Evolutionary conservation across 2,888 invertebrate genomes (phyloP).

Genomic region (Sympetrum striolatum): DNA sequence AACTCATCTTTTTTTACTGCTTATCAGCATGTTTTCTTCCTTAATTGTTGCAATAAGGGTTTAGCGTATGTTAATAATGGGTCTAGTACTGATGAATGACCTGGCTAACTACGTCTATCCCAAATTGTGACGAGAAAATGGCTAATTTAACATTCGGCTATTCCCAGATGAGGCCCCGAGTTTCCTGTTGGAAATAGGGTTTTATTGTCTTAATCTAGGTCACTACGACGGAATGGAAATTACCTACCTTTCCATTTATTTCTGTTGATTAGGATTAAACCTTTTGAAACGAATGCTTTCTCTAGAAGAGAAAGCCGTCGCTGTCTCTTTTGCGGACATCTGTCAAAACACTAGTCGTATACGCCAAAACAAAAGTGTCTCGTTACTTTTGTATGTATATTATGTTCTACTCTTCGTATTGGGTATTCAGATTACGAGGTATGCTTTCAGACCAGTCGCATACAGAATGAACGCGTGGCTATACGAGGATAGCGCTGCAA

Average conservation of each 20-base stretch:
- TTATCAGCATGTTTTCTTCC: too few relatives aligned
- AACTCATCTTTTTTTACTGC: too few relatives aligned
- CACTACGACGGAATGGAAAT: neutral
- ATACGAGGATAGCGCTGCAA: neutral
- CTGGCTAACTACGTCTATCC: too few relatives aligned
- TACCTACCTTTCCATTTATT: neutral
- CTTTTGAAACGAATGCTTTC: neutral
- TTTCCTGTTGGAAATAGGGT: neutral
- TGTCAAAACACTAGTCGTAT: neutral
- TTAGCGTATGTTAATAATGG: too few relatives aligned
- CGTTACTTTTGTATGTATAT: neutral
- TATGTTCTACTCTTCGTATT: neutral
- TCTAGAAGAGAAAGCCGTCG: neutral
- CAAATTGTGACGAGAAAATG: too few relatives aligned
- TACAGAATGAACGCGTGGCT: neutral
- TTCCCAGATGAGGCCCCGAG: too few relatives aligned
- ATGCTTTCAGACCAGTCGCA: neutral
- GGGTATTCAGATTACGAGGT: neutral
- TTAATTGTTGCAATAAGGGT: too few relatives aligned
- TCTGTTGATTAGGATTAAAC: neutral
- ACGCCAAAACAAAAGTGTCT: neutral
- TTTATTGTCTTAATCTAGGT: neutral
- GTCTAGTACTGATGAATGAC: too few relatives aligned
- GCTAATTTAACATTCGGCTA: too few relatives aligned
- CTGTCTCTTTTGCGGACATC: neutral